Evolutionary conservation across 1,140 invertebrate species (phyloP), one percentile per base, ranked within the genome.

Genomic region (Heterodera schachtii): DNA sequence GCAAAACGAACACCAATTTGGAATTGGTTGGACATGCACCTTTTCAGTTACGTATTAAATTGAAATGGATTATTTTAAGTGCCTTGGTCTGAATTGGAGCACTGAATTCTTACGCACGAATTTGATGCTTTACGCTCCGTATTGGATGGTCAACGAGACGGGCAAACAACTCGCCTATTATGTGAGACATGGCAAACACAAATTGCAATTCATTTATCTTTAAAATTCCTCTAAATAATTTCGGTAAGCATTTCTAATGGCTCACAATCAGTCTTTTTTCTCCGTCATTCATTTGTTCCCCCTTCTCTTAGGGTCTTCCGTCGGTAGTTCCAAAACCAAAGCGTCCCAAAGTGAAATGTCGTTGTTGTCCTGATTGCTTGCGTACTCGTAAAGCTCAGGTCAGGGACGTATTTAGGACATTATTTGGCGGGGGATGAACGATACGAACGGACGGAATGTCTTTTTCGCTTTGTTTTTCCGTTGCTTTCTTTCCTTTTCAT

Each of bases 91-190:
- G 88, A 94, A 95, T 89, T 94, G 92, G 79, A 92, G 92, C n/a
- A 90, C 91, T 41, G 91, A 93, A 76, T 92, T 93, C 19, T 93
- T 93, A 5, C 90, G 89, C 76, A 88, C 94, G 1, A 91, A 93
- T 67, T 92, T 96, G 89, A 93, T 94, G 0, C 90, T 98, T 0
- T 98, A 95, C 89, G 95, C 95, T 89, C 97, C 97, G 8, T 99
- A 97, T 91, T 99, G 97, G 96, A 96, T 99, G 94, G 92, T 99
- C 8, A 99, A 99, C 90, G 96, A 97, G 90, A 98, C 97, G 19
- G 95, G 94, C 41, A 91, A 94, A 77, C 93, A 93, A 90, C 90
- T 99, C 0, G 93, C 93, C 13, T 98, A 98, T 88, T 93, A 94
- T 92, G 95, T 97, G 91, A 93, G 93, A 64, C 5, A 64, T 2